Base-by-base conservation (phyloP, 2,113 vertebrate genomes). In the Lophius piscatorius region DNA sequence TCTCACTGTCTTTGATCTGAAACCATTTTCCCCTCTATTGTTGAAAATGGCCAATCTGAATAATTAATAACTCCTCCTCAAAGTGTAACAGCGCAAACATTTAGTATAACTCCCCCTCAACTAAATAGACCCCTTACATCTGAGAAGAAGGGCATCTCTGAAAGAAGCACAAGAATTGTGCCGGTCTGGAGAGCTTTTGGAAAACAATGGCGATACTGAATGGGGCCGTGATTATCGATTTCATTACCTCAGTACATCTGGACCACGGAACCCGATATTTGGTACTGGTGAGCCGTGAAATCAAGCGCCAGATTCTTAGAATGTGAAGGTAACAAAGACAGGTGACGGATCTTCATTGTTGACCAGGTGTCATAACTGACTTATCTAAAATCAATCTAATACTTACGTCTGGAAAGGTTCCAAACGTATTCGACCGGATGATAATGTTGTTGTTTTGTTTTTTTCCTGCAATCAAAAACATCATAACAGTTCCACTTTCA, bases 281-380 rank as follows among this genome's bases (percentile, higher is more conserved):
- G 62, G 52, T 81, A 26, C 71, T 77, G 77, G 63, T 78, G 86
- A 87, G 78, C 83, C 88, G 85, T 88, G 85, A 90, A 87, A 87
- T 87, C 60, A 89, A 82, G 57, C 59, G 57, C 41, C 40, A 51
- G 28, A 65, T 78, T 58, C 82, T 83, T 77, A 68, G 58, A 78
- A 68, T 71, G 16, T 35, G 63, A 65, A 67, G 57, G 41, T 29
- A 61, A 38, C 23, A 52, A 82, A 71, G 38, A 40, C 8, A 41
- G 23, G 62, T 47, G 52, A 52, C 7, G 42, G 48, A 48, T 42
- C 45, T 55, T 28, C 4, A 7, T 42, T 49, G 38, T 67, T 50
- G 50, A 29, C 9, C 46, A 61, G 20, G 9, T 51, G 18, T 23
- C 36, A 20, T 9, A 8, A 6, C 26, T 18, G 18, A 14, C 9